These are phyloP conservation scores for Autographa gamma DNA, from an alignment of 2,888 invertebrate species.

Conservation along the genomic window DNA sequence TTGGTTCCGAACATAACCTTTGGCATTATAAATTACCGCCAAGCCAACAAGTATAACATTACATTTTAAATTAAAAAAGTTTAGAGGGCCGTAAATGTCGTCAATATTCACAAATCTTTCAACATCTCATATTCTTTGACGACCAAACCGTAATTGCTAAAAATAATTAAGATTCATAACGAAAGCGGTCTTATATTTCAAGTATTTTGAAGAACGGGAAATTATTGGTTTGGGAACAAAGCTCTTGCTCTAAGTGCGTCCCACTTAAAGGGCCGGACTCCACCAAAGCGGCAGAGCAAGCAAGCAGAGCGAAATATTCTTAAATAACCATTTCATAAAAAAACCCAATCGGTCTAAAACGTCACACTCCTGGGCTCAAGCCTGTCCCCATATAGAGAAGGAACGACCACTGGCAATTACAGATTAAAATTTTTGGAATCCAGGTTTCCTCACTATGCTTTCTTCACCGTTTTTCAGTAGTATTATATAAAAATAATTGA, in stretches of 20 bases:
- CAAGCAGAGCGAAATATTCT: too few relatives aligned
- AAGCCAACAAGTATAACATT: not conserved
- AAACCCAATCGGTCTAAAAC: too few relatives aligned
- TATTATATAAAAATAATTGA: too few relatives aligned
- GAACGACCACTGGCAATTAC: too few relatives aligned
- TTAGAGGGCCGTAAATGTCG: not conserved
- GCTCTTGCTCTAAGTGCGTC: slow-evolving; percentile 9
- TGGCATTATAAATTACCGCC: not conserved
- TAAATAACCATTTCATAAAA: too few relatives aligned
- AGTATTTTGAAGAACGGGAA: slow-evolving; percentile 13
- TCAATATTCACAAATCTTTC: not conserved
- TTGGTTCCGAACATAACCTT: too few relatives aligned
- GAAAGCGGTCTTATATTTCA: slow-evolving; percentile 4
- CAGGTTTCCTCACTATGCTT: too few relatives aligned
- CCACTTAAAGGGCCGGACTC: not conserved
- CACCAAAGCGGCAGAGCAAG: too few relatives aligned
- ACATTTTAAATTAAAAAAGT: not conserved
- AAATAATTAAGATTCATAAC: slow-evolving; percentile 4
- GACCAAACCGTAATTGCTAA: not conserved
- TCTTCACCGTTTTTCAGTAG: too few relatives aligned
- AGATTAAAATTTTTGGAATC: too few relatives aligned
- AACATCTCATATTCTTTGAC: not conserved
- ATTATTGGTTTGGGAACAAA: not conserved
- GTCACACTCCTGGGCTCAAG: too few relatives aligned
- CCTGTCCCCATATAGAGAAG: too few relatives aligned